Evolutionary conservation across 2,113 vertebrate genomes (phyloP).

Genomic region (Ciconia stormi): DNA sequence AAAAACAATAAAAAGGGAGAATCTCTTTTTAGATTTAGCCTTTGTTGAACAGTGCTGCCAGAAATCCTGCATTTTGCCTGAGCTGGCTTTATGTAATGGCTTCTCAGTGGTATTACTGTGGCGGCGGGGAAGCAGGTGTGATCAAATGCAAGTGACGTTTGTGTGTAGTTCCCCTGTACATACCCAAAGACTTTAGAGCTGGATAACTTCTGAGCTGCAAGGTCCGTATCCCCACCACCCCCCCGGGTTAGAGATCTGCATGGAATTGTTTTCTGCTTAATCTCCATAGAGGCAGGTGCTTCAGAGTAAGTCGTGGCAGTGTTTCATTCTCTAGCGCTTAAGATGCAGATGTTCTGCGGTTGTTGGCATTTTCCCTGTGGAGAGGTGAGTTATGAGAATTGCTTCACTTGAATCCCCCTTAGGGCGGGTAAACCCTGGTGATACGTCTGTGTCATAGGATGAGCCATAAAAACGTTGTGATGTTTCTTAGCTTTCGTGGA

Average conservation of each 20-base stretch:
- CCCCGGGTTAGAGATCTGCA: neutral
- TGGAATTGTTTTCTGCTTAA: neutral
- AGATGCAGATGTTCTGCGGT: neutral
- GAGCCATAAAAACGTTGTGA: neutral
- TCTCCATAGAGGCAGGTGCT: neutral
- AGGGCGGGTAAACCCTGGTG: neutral
- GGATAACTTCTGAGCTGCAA: neutral
- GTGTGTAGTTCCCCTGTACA: neutral
- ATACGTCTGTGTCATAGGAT: neutral
- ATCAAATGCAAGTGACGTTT: neutral
- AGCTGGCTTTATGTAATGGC: slow-evolving; percentile 11
- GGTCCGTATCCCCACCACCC: neutral
- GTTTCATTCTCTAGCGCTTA: neutral
- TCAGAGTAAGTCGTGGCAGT: neutral
- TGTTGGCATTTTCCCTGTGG: neutral
- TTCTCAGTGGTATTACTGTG: neutral
- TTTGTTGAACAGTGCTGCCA: neutral
- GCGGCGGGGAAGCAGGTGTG: neutral
- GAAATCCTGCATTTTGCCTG: neutral
- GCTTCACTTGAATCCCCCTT: neutral
- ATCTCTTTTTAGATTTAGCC: neutral
- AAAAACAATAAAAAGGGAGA: slow-evolving; percentile 5
- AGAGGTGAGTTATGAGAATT: neutral
- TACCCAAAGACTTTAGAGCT: neutral
- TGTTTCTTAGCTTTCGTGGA: neutral